Evolutionary conservation across 2,113 vertebrate genomes (phyloP).

Genomic region (Perccottus glenii): DNA sequence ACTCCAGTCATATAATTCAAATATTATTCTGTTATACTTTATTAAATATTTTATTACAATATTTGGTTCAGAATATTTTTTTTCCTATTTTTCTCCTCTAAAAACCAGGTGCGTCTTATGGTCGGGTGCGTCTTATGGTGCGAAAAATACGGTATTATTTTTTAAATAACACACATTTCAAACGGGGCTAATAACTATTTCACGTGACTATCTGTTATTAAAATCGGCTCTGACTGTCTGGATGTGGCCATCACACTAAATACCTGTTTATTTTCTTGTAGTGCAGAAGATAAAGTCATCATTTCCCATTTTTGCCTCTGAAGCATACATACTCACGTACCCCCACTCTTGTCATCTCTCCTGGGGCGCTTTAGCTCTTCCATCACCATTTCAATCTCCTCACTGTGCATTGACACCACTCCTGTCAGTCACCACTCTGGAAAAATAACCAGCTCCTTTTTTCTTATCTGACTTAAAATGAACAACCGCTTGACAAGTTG

Average conservation of each 20-base stretch:
- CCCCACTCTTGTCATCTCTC: constrained; percentile 13
- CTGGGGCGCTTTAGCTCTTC: constrained; percentile 35
- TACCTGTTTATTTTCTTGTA: constrained; percentile 26
- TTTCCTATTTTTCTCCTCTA: too few species aligned
- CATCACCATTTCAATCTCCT: constrained; percentile 41
- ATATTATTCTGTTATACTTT: too few species aligned
- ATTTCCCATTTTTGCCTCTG: constrained; percentile 44
- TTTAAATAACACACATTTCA: too few species aligned
- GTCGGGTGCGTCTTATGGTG: too few species aligned
- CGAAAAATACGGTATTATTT: too few species aligned
- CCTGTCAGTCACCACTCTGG: constrained; percentile 31
- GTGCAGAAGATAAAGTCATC: constrained; percentile 27
- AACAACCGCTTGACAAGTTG: not conserved
- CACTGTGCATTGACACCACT: constrained; percentile 9
- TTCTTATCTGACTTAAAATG: not conserved
- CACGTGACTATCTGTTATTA: constrained; percentile 24
- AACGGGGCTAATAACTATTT: not conserved
- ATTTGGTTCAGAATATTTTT: too few species aligned
- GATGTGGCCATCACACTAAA: constrained; percentile 22
- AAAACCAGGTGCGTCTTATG: too few species aligned
- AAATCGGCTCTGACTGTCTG: constrained; percentile 38
- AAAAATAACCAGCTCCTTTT: not conserved
- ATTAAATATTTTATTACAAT: too few species aligned
- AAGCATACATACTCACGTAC: constrained; percentile 3
- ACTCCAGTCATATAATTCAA: too few species aligned